These are phyloP conservation scores for Chrysina gloriosa DNA, from an alignment of 2,888 invertebrate genomes.

Conservation along the genomic window DNA sequence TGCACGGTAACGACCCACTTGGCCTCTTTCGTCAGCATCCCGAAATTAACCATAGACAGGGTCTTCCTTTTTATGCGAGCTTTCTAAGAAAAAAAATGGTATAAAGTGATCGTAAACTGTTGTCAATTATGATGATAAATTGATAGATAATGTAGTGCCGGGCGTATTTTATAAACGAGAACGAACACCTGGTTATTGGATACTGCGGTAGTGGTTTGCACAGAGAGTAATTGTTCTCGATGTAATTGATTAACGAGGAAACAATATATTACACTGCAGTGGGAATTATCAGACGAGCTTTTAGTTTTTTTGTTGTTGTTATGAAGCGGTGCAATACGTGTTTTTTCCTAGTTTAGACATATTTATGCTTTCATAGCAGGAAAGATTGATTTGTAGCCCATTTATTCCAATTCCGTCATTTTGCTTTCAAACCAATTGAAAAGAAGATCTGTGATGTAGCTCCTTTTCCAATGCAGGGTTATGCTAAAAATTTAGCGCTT, in stretches of 20 bases:
- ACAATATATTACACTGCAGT: background rate
- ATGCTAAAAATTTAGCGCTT: too few relatives aligned
- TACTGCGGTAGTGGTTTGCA: constrained; percentile 19
- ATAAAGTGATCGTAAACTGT: constrained; percentile 33
- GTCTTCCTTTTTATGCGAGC: background rate
- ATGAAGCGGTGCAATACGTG: too few relatives aligned
- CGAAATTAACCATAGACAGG: constrained; percentile 20
- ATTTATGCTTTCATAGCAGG: too few relatives aligned
- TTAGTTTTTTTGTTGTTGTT: background rate
- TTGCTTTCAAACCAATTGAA: too few relatives aligned
- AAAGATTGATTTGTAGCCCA: too few relatives aligned
- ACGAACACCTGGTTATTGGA: constrained; percentile 26
- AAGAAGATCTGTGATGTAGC: too few relatives aligned
- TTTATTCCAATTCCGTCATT: too few relatives aligned
- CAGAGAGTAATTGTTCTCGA: constrained; percentile 16
- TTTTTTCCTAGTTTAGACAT: too few relatives aligned
- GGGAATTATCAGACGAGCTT: background rate
- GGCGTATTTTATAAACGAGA: constrained; percentile 25
- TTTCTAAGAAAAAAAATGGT: background rate
- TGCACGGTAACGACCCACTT: constrained; percentile 22
- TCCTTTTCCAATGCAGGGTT: too few relatives aligned
- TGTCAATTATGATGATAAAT: constrained; percentile 37
- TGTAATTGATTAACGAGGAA: constrained; percentile 29
- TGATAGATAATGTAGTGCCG: constrained; percentile 27
- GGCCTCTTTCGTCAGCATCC: constrained; percentile 15